These are phyloP conservation scores for Stomatorhinus walkeri DNA, from an alignment of 2,797 vertebrate genomes.

Conservation along the genomic window DNA sequence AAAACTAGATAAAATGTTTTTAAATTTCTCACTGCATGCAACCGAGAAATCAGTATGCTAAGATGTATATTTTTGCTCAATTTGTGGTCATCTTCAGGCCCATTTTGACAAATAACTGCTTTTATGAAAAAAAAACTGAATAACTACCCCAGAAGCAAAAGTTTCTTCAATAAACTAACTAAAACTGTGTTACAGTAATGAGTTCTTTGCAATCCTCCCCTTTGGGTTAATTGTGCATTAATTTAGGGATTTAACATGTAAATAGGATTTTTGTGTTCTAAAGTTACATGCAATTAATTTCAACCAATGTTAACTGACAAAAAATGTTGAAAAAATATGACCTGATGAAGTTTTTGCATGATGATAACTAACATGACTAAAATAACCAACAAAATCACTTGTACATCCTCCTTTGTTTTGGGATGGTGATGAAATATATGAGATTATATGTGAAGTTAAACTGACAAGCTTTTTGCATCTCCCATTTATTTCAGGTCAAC, in stretches of 20 bases:
- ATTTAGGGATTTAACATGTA: background rate
- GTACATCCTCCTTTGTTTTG: background rate
- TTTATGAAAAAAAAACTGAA: background rate
- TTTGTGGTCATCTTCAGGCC: background rate
- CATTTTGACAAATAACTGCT: background rate
- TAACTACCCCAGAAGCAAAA: background rate
- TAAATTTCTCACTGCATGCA: background rate
- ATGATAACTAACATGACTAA: background rate
- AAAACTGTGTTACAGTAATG: background rate
- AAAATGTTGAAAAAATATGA: background rate
- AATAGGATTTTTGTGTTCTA: background rate
- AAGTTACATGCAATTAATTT: background rate
- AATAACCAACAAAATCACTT: background rate
- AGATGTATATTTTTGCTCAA: background rate
- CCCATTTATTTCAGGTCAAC: background rate
- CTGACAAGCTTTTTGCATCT: background rate
- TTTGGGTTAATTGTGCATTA: background rate
- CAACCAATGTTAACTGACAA: background rate
- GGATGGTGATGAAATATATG: background rate
- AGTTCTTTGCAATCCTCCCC: background rate
- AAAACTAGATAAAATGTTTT: background rate
- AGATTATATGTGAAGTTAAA: background rate
- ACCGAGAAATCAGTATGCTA: background rate
- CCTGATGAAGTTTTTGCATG: background rate
- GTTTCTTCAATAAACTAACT: background rate